Percentiles rank a stretch among this genome's conserved stretches.
These are phyloP conservation scores for Scaptomyza polygonia DNA, from an alignment of 2,888 invertebrate genomes.

Conservation along the genomic window DNA sequence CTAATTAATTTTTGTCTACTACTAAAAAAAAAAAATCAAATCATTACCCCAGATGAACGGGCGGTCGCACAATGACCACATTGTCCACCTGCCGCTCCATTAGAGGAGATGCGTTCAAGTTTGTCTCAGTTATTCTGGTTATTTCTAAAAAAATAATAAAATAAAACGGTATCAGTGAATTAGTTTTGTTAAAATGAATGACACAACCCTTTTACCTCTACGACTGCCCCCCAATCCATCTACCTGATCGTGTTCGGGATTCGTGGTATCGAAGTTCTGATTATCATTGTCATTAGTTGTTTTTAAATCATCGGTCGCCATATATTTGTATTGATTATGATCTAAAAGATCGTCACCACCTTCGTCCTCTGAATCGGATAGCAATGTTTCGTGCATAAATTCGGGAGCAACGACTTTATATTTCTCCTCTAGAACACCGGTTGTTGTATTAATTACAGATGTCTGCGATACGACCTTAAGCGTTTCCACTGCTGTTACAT, in stretches of 20 bases:
- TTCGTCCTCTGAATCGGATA: slow-evolving; percentile 99
- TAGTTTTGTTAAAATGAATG: not conserved
- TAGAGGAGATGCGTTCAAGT: slow-evolving; percentile 66
- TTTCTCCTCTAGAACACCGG: slow-evolving; percentile 90
- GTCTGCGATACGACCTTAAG: slow-evolving; percentile 95
- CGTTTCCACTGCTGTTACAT: slow-evolving; percentile 99
- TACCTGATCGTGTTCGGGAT: slow-evolving; percentile 85
- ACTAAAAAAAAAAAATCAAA: not conserved
- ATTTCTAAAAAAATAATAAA: slow-evolving; percentile 18
- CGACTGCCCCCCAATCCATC: slow-evolving; percentile 39
- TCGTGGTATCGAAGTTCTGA: slow-evolving; percentile 88
- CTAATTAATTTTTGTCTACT: not conserved
- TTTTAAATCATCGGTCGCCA: slow-evolving; percentile 93
- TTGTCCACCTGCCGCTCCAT: slow-evolving; percentile 85
- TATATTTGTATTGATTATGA: slow-evolving; percentile 90
- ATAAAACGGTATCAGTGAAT: no score
- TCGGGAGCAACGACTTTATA: slow-evolving; percentile 99
- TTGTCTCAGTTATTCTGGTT: slow-evolving; percentile 1
- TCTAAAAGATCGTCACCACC: slow-evolving; percentile 89
- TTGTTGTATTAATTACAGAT: slow-evolving; percentile 87
- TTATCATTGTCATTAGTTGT: slow-evolving; percentile 88
- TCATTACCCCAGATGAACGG: slow-evolving; percentile 88
- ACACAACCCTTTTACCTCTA: slow-evolving; percentile 40
- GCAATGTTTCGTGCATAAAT: slow-evolving; percentile 99
- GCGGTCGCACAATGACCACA: slow-evolving; percentile 87